Evolutionary conservation across 2,797 vertebrate species (phyloP).

Genomic region (Limnodromus scolopaceus): DNA sequence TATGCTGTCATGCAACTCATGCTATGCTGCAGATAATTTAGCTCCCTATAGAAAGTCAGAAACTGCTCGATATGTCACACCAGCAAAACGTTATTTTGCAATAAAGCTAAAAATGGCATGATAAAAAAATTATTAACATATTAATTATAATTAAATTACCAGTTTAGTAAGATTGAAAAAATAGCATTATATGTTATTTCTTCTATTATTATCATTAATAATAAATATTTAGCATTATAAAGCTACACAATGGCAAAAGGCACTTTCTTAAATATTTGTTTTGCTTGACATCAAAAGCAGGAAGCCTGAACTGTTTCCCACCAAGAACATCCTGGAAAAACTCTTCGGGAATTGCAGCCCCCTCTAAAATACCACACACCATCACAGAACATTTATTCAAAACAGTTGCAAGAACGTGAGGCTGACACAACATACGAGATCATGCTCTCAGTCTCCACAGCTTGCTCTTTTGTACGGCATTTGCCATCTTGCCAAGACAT

Average conservation of each 20-base stretch:
- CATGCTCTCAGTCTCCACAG: background rate
- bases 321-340: slow-evolving; percentile 34
- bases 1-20: background rate
- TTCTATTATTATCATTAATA: background rate
- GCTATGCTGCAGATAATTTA: background rate
- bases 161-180: background rate
- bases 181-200: background rate
- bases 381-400: slow-evolving; percentile 43
- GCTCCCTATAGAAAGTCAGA: background rate
- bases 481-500: background rate
- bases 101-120: background rate
- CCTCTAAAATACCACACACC: background rate
- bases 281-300: slow-evolving; percentile 44
- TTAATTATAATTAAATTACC: background rate
- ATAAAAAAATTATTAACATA: background rate
- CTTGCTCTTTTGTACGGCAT: background rate
- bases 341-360: background rate
- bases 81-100: background rate
- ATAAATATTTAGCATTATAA: slow-evolving; percentile 36
- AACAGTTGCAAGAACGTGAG: slow-evolving; percentile 4
- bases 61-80: background rate
- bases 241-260: slow-evolving; percentile 8
- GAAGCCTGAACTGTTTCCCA: slow-evolving; percentile 30
- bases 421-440: background rate
- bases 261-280: background rate